phyloP scores from a whole-genome alignment of 2,113 vertebrate genomes.

The Megalops atlanticus region DNA sequence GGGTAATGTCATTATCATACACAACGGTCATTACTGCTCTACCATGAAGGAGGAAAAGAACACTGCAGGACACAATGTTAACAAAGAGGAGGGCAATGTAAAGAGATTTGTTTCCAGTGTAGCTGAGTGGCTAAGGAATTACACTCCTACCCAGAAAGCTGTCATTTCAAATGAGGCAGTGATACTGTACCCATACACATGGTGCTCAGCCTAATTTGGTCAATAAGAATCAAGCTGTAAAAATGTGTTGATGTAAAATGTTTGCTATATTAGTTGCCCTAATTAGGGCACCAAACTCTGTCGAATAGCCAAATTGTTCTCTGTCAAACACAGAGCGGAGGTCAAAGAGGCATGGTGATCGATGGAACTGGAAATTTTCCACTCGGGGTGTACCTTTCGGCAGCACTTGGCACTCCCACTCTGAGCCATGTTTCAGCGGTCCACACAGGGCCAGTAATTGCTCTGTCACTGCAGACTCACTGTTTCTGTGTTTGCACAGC shows the following conservation, averaged over 20 bases:
- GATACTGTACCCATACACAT: neutral
- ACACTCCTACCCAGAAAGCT: neutral
- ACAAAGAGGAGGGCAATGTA: neutral
- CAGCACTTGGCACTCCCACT: neutral
- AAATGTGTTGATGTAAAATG: no score
- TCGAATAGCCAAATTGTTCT: neutral
- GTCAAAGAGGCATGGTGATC: neutral
- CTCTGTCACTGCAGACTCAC: neutral
- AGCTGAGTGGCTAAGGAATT: neutral
- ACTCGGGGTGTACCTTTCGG: neutral
- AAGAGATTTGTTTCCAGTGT: neutral
- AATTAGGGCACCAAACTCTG: neutral
- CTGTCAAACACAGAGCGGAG: neutral
- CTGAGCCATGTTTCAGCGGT: neutral
- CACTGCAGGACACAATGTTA: neutral
- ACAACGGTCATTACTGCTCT: conserved; percentile 25
- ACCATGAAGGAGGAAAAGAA: conserved; percentile 19
- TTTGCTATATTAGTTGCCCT: no score
- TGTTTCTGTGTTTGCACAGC: neutral
- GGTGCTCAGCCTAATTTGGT: neutral
- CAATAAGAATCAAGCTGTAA: neutral
- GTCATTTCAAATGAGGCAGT: neutral
- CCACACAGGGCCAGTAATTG: neutral
- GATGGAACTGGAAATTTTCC: conserved; percentile 9
- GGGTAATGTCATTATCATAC: conserved; percentile 28